Percentiles rank a stretch among this genome's conserved stretches.
These are phyloP conservation scores for Ciconia nigra DNA, from an alignment of 2,797 vertebrate genomes.

Conservation along the genomic window DNA sequence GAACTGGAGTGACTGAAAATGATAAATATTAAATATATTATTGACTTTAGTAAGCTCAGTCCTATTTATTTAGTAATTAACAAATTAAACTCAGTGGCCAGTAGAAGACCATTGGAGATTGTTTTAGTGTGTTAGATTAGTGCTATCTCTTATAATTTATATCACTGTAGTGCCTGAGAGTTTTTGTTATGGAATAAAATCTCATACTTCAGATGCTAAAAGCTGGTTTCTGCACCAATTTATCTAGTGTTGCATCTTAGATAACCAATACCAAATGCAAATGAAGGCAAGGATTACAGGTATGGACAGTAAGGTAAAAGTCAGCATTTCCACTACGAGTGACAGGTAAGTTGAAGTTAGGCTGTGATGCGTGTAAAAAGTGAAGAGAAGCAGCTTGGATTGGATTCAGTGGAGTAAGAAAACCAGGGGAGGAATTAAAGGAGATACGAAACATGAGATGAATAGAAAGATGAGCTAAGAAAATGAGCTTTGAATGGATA, in stretches of 20 bases:
- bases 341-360: background rate
- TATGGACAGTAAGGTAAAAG: background rate
- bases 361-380: accelerated
- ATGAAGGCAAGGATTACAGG: background rate
- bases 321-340: background rate
- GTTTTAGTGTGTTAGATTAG: background rate
- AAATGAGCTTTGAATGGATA: background rate
- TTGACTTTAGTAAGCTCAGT: background rate
- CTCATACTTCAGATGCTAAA: background rate
- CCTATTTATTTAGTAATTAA: background rate
- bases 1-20: background rate
- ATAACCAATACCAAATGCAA: background rate
- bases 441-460: background rate
- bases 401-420: background rate
- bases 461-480: background rate
- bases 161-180: background rate
- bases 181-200: background rate
- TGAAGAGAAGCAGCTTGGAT: background rate
- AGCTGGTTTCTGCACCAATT: background rate
- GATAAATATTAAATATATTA: background rate
- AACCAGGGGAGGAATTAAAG: background rate
- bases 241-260: background rate
- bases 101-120: background rate
- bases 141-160: background rate
- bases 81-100: background rate